phyloP scores from a whole-genome alignment of 2,797 vertebrate genomes.

The Dromococcyx pavoninus region DNA sequence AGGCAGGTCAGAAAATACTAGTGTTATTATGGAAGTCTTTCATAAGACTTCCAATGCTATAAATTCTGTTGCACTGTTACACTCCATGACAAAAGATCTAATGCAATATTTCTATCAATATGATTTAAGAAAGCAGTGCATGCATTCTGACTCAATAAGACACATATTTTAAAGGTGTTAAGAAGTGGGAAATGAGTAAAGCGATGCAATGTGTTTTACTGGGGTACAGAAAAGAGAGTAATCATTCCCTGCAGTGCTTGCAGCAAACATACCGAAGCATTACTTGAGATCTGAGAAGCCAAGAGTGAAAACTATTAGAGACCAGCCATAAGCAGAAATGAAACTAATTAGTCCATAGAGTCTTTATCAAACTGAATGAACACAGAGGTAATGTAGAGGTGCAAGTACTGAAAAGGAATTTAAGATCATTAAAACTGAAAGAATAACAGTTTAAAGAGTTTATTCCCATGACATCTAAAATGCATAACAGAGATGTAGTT shows the following conservation, averaged over 20 bases:
- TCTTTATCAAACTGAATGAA: neutral
- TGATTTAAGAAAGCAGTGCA: neutral
- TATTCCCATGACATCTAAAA: neutral
- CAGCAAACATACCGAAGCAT: neutral
- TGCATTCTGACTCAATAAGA: neutral
- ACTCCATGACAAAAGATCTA: neutral
- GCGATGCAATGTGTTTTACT: neutral
- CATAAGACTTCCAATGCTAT: neutral
- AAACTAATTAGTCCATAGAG: constrained; percentile 1
- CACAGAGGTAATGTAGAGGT: constrained; percentile 14
- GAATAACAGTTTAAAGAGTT: constrained; percentile 12
- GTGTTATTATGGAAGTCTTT: neutral
- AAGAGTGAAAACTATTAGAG: constrained; percentile 18
- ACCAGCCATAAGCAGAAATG: neutral
- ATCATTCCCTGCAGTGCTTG: neutral
- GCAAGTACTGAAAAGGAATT: neutral
- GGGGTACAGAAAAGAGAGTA: neutral
- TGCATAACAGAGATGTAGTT: neutral
- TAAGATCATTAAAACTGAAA: constrained; percentile 20
- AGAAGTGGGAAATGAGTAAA: neutral
- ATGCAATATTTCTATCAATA: neutral
- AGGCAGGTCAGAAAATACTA: neutral
- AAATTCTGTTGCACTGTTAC: neutral
- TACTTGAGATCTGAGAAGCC: neutral
- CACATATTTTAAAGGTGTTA: neutral